A percentile compares a stretch with the other conserved stretches of the same genome.
These are phyloP conservation scores for Drosophila sproati DNA, from an alignment of 1,140 invertebrate species.

Conservation along the genomic window DNA sequence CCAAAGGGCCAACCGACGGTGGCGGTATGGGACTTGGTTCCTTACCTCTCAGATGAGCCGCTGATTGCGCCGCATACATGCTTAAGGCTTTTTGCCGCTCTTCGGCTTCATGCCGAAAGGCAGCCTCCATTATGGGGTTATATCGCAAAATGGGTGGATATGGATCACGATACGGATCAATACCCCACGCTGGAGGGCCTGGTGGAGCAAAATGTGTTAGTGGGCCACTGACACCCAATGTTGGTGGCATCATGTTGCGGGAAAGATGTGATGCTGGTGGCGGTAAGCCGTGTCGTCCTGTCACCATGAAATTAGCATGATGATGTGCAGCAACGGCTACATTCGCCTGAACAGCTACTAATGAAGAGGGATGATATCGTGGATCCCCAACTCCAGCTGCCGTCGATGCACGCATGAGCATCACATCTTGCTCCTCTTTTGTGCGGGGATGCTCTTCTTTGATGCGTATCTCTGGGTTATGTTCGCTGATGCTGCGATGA, in stretches of 20 bases:
- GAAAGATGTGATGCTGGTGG: conserved; percentile 87
- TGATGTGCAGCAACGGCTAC: conserved; percentile 73
- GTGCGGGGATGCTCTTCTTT: conserved; percentile 87
- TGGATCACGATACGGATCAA: conserved; percentile 88
- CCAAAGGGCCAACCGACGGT: conserved; percentile 82
- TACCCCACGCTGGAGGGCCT: conserved; percentile 86
- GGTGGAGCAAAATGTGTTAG: conserved; percentile 87
- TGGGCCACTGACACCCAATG: conserved; percentile 85
- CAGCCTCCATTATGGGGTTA: conserved; percentile 89
- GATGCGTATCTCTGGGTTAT: conserved; percentile 86
- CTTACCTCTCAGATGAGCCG: conserved; percentile 86
- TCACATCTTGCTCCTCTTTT: conserved; percentile 87
- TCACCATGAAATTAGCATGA: conserved; percentile 83
- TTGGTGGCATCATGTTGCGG: conserved; percentile 85
- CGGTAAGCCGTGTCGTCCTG: conserved; percentile 86
- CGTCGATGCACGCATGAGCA: conserved; percentile 80
- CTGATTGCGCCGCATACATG: conserved; percentile 87
- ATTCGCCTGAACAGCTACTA: conserved; percentile 72
- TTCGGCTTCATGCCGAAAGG: conserved; percentile 90
- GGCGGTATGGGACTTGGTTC: conserved; percentile 87
- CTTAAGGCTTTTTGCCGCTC: conserved; percentile 90
- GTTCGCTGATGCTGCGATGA: conserved; percentile 87
- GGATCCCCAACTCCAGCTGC: conserved; percentile 69
- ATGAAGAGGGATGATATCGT: conserved; percentile 79
- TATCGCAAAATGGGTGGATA: conserved; percentile 90